These are phyloP conservation scores for Yponomeuta plumbellus DNA, from an alignment of 2,888 invertebrate species.

Conservation along the genomic window DNA sequence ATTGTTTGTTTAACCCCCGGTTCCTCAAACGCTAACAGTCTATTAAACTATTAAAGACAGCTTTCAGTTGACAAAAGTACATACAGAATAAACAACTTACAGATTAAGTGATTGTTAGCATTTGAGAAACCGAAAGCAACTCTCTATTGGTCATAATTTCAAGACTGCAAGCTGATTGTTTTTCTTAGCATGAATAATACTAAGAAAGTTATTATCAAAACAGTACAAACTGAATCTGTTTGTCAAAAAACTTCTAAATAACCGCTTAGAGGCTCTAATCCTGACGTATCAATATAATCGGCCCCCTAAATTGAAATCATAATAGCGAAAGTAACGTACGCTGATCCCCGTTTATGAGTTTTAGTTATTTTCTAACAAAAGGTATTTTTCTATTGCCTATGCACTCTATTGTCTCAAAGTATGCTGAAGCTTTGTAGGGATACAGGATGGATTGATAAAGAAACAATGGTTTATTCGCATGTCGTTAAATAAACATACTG, in stretches of 20 bases:
- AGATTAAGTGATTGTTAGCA: too few relatives aligned
- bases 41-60: too few relatives aligned
- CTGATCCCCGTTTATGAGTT: constrained; percentile 2
- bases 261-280: background rate
- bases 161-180: too few relatives aligned
- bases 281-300: constrained; percentile 4
- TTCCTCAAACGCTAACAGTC: too few relatives aligned
- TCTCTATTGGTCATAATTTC: too few relatives aligned
- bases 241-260: background rate
- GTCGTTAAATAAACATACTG: too few relatives aligned
- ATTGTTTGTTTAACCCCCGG: too few relatives aligned
- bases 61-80: too few relatives aligned
- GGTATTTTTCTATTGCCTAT: background rate
- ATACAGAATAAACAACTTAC: too few relatives aligned
- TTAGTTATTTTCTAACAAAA: background rate
- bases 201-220: background rate
- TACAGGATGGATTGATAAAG: background rate
- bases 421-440: background rate
- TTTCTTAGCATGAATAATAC: too few relatives aligned
- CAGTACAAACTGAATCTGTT: background rate
- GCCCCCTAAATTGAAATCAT: constrained; percentile 3
- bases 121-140: too few relatives aligned
- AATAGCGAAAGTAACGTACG: constrained; percentile 3
- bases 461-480: too few relatives aligned
- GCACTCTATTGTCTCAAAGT: background rate